A percentile compares a stretch with the other conserved stretches of the same genome.
Conservation (phyloP, 2,888 invertebrate genomes). For the Pheosia gnoma region DNA sequence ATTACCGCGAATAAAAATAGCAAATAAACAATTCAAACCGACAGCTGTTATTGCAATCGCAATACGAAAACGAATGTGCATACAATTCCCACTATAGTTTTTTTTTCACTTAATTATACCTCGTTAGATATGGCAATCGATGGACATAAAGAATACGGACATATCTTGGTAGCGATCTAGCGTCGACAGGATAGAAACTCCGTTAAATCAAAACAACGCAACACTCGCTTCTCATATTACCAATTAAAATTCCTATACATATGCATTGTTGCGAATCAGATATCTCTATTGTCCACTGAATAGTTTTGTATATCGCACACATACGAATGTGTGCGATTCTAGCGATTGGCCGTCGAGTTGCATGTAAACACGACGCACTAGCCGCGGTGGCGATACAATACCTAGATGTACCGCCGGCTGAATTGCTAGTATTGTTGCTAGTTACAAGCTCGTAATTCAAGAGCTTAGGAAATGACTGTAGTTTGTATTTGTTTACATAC, state of each 20-base stretch:
- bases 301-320: conserved; percentile 60
- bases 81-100: conserved; percentile 41
- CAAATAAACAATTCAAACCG: conserved; percentile 25
- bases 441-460: background rate
- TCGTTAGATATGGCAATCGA: conserved; percentile 59
- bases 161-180: conserved; percentile 53
- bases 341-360: conserved; percentile 57
- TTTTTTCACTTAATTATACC: conserved; percentile 48
- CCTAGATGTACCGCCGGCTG: background rate
- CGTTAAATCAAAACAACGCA: conserved; percentile 61
- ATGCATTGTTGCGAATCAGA: conserved; percentile 75
- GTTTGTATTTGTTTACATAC: conserved; percentile 4
- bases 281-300: conserved; percentile 76
- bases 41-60: conserved; percentile 31
- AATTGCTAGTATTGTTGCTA: conserved; percentile 2
- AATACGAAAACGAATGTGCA: conserved; percentile 26
- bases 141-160: conserved; percentile 53
- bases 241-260: conserved; percentile 79
- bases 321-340: conserved; percentile 63
- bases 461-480: background rate
- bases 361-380: conserved; percentile 54
- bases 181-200: conserved; percentile 54
- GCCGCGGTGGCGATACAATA: conserved; percentile 3
- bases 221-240: conserved; percentile 72
- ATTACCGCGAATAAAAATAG: conserved; percentile 14